Evolutionary conservation across 2,888 invertebrate genomes (phyloP), one percentile per base, ranked within the genome.

Genomic region (Chymomyza caudatula): DNA sequence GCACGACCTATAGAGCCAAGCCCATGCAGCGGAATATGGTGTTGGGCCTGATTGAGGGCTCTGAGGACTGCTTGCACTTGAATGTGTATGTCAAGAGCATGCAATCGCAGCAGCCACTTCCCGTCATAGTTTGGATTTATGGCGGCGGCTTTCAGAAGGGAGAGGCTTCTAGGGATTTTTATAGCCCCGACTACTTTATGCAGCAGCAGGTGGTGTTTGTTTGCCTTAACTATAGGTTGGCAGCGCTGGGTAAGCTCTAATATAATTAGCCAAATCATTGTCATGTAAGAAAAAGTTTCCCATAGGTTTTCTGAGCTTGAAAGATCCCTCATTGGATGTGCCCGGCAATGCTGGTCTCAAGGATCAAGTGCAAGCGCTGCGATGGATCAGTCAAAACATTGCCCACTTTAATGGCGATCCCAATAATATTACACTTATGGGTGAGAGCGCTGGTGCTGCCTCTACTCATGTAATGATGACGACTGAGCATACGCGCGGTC

Each of bases 281-380:
- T 25, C 25, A 0, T 25, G n/a, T n/a, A n/a, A 25, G 1, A 25
- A 4, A 3, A 25, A 5, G 25, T 25, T 6, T 13, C 17, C 3
- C 2, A 29, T 13, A 92, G 92, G 92, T 15, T 92, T 92, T 62
- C 84, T 92, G 11, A 90, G 89, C 54, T 78, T 92, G 0, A 87
- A 90, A 52, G 91, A 92, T 76, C 87, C 90, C 2, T 87, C 89
- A 8, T 71, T 92, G 4, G 88, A 90, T 47, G 90, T 92, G 29
- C 92, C 92, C 3, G 92, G 92, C 2, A 92, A 92, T 78, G 91
- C 92, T 0, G 92, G 91, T 0, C 83, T 92, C 0, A 92, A 92
- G 83, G 92, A 92, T 81, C 91, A 91, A 86, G 87, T 92, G 2
- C 73, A 91, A 77, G 92, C 92, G 0, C 77, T 92, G 47, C 90